Conservation (phyloP, 2,888 invertebrate genomes). For the Imbricaverruca yamaguchii region DNA sequence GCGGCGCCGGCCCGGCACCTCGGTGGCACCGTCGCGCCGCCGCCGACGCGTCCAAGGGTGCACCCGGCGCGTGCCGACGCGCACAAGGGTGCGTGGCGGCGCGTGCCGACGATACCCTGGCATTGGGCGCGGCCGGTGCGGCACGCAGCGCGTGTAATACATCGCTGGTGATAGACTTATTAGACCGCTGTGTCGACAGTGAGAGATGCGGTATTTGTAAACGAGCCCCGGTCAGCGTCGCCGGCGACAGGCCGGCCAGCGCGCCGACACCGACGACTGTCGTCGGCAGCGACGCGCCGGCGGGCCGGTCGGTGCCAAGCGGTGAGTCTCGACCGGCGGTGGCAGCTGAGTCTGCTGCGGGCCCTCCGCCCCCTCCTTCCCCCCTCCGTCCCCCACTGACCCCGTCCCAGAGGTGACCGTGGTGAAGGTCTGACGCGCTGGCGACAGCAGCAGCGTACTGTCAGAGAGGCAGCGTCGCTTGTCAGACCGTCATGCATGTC, state of each 20-base stretch:
- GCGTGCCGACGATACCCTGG: background rate
- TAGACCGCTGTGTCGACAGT: background rate
- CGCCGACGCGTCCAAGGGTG: background rate
- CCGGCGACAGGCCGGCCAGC: background rate
- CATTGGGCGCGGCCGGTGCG: background rate
- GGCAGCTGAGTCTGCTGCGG: background rate
- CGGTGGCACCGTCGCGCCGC: background rate
- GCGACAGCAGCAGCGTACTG: no score
- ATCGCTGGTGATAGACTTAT: conserved; percentile 4
- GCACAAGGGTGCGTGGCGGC: background rate
- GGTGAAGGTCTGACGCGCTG: no score
- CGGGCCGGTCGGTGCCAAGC: background rate
- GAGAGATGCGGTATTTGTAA: conserved; percentile 18
- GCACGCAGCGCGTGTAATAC: background rate
- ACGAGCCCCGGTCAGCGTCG: background rate
- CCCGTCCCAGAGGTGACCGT: no score
- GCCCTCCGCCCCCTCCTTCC: no score
- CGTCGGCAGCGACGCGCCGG: background rate
- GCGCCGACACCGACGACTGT: background rate
- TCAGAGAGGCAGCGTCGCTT: no score
- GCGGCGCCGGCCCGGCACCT: no score
- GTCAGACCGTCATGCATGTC: no score
- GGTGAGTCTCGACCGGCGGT: background rate
- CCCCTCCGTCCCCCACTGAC: no score
- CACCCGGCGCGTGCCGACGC: background rate